Base-by-base conservation (phyloP, 2,797 vertebrate genomes). In the Alca torda region DNA sequence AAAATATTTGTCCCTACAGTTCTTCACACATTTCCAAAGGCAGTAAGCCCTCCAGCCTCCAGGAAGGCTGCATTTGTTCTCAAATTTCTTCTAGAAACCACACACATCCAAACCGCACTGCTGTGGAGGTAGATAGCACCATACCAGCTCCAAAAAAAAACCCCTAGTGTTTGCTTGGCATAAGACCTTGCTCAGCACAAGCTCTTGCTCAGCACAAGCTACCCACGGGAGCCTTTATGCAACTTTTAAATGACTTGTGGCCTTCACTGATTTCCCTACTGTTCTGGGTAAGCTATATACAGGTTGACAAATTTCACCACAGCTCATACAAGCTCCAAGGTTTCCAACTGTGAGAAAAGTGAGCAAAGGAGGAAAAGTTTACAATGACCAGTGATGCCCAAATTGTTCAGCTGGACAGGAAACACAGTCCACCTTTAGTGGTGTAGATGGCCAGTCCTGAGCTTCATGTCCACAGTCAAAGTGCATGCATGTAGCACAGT, bases 1-100 rank as follows among this genome's bases (percentile, higher is more conserved):
- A 75, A 91, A 57, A 51, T 20, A 24, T 59, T 89, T 81, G 19
- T n/a, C 17, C 30, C 46, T 65, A 37, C 7, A 16, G 5, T 56
- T 91, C 56, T 93, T 96, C 53, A 68, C 48, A 57, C 24, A 26
- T 79, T 91, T 81, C 26, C 43, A 70, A 81, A 84, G 33, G 31
- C 61, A 81, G 11, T 25, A 85, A 82, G 41, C 5, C 48, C 28
- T 87, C 43, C 75, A 82, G 16, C 12, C 39, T 39, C n/a, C 45
- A 89, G 54, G 9, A 87, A 46, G 28, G 16, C 53, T 73, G 9
- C 13, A 43, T 82, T 78, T 64, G 7, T 79, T 84, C 70, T 78
- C 48, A 16, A 3, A 5, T 75, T 87, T 39, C 39, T 68, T 31
- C 21, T 39, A 72, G 57, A 41, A 84, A 13, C 60, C 24, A 50